Evolutionary conservation across 2,797 vertebrate genomes (phyloP), one percentile per base, ranked within the genome.

Genomic region (Propithecus perrieri): DNA sequence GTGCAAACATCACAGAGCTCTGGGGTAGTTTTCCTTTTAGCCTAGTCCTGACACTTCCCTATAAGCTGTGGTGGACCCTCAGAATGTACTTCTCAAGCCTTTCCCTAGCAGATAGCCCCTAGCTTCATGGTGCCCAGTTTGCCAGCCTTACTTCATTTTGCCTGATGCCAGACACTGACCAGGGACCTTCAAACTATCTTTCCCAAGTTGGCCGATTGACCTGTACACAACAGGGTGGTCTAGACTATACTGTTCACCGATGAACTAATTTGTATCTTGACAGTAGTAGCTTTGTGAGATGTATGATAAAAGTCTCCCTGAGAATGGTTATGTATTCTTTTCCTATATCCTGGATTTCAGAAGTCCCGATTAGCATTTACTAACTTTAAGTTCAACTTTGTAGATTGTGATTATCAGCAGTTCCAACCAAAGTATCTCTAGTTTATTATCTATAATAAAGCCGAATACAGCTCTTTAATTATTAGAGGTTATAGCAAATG

Each of bases 401-500:
- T 90, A 65, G 84, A 26, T 78, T 95, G 28, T n/a, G 35, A 57
- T 86, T 85, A 63, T 85, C 48, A 74, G 55, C 67, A 91, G 57
- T 72, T 84, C 43, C 7, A 96, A 43, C 30, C 55, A 85, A 74
- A 95, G 50, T 84, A 91, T 92, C 63, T 96, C n/a, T 86, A 86
- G 41, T 61, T 55, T 96, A 61, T 55, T 0, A 5, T 84, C 61
- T 87, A 4, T 96, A 74, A 80, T 89, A 59, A 91, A 41, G 46
- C 75, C 89, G 61, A 96, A 71, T 79, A 61, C 55, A 89, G 7
- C n/a, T 93, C 69, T 95, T 93, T 93, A 87, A 89, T 86, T 91
- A 59, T 69, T 67, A 41, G 1, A 35, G 61, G 15, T 87, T 94
- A 71, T 89, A 57, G 30, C 69, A 89, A 57, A 87, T 96, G 81